Evolutionary conservation across 2,888 invertebrate genomes (phyloP).

Genomic region (Sarcophaga caerulescens): DNA sequence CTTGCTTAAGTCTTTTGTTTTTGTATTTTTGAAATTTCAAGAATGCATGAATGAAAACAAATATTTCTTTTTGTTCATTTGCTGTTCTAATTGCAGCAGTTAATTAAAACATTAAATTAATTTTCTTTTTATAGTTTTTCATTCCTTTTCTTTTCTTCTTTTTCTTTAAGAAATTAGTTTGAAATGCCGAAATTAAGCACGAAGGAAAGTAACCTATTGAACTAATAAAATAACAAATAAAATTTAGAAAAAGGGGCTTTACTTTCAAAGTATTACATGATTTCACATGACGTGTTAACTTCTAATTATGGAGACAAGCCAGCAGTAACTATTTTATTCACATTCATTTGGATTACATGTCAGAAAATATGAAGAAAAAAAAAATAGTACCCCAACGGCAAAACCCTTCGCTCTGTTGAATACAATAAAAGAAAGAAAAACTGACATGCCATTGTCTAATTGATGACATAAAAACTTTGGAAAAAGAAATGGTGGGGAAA

Average conservation of each 20-base stretch:
- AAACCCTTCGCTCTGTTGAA: constrained; percentile 1
- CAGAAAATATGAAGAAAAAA: no score
- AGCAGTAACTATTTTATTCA: neutral
- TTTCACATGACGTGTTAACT: constrained; percentile 49
- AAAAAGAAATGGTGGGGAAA: neutral
- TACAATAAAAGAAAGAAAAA: constrained; percentile 4
- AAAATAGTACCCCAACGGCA: neutral
- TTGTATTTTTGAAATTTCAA: neutral
- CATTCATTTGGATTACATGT: no score
- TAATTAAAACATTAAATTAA: no score
- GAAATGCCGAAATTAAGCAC: no score
- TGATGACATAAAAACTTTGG: constrained; percentile 33
- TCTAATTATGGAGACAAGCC: constrained; percentile 40
- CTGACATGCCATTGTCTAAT: constrained; percentile 52
- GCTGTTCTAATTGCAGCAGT: no score
- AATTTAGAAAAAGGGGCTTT: no score
- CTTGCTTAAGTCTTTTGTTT: constrained; percentile 40
- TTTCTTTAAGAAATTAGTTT: no score
- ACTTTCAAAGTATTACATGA: constrained; percentile 53
- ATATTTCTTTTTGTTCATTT: no score
- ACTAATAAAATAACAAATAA: constrained; percentile 34
- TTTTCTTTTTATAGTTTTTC: no score
- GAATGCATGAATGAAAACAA: neutral
- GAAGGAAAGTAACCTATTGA: constrained; percentile 60
- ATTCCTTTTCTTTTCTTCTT: no score